Evolutionary conservation across 2,888 invertebrate genomes (phyloP).

Genomic region (Torymus texanus): DNA sequence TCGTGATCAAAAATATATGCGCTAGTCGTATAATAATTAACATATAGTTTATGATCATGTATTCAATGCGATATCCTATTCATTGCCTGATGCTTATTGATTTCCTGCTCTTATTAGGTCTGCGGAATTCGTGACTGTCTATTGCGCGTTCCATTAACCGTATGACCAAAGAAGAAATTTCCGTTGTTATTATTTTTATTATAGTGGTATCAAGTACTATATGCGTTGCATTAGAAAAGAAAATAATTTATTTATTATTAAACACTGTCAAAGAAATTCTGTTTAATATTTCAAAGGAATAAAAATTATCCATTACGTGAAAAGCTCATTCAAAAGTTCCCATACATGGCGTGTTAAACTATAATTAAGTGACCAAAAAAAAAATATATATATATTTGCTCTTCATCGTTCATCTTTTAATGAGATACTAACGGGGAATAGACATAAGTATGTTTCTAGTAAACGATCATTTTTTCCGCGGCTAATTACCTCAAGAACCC

Average conservation of each 20-base stretch:
- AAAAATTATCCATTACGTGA: too few species aligned
- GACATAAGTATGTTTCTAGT: slow-evolving; percentile 23
- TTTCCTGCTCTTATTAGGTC: slow-evolving; percentile 76
- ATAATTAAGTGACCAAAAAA: too few species aligned
- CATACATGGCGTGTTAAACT: too few species aligned
- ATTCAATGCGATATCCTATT: not conserved
- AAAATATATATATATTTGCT: too few species aligned
- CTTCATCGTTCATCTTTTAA: not conserved
- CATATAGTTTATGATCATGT: not conserved
- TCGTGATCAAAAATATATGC: too few species aligned
- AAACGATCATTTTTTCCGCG: not conserved
- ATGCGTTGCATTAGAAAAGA: too few species aligned
- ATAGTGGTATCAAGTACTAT: too few species aligned
- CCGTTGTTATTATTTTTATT: not conserved
- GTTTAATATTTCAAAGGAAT: too few species aligned
- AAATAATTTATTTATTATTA: too few species aligned
- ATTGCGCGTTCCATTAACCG: slow-evolving; percentile 81
- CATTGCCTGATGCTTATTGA: not conserved
- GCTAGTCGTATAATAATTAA: not conserved
- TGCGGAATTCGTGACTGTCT: slow-evolving; percentile 78
- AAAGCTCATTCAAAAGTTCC: too few species aligned
- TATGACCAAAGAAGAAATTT: slow-evolving; percentile 64
- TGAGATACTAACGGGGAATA: not conserved
- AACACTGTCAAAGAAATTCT: too few species aligned
- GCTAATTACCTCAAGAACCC: slow-evolving; percentile 6